Evolutionary conservation across 1,140 invertebrate genomes (phyloP), one percentile per base, ranked within the genome.

Genomic region (Euschistus heros): DNA sequence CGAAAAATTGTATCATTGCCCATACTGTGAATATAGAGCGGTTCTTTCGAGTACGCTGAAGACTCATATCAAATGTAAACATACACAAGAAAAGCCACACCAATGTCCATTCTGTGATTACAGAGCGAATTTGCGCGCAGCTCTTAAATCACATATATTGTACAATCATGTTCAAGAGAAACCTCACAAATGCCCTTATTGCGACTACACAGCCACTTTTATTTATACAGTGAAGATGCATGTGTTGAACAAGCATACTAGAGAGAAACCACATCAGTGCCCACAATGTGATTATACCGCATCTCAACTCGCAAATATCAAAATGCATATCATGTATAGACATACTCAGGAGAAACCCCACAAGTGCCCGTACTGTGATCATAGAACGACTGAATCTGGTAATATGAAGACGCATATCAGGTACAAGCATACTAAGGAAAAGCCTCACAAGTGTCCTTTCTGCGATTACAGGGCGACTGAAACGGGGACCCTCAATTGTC

Each of bases 251-350:
- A 59, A 59, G 26, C 55, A 59, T 59, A 24, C 55, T 27, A 17
- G 17, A 8, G 20, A 59, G 0, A 17, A 30, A n/a, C 22, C 55
- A 3, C 55, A 59, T 17, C n/a, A 18, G 22, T 59, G 55, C 55
- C 55, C 55, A 22, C 24, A 59, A 17, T 59, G 55, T 27, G 22
- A 24, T 24, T 59, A 59, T 59, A 27, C 15, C 7, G n/a, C 20
- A 2, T 22, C 24, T 59, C 55, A 27, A 59, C 1, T 22, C 1
- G 22, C 10, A 17, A 22, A 7, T 30, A n/a, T 59, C 0, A 30
- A 59, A n/a, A 24, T 24, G 17, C 55, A 59, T 59, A 59, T 59
- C 2, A 26, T 59, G 22, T 59, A 17, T 15, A 59, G 26, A 59
- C 55, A 59, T 24, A 30, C 22, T 59, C 20, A 24, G 7, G 7